phyloP scores from a whole-genome alignment of 2,888 invertebrate genomes.

The Eupithecia vulgata region DNA sequence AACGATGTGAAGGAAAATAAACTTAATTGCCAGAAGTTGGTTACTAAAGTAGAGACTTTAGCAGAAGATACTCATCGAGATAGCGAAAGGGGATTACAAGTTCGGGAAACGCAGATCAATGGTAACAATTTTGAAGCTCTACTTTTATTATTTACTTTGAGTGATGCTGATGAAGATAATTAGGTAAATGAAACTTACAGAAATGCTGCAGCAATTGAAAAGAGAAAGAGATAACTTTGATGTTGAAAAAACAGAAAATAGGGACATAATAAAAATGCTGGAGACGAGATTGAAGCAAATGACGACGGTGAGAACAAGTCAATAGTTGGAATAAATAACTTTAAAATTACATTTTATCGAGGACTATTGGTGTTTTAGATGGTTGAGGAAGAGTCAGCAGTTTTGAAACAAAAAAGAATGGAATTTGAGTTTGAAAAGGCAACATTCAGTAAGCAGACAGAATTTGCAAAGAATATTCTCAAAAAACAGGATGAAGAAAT shows the following conservation, averaged over 20 bases:
- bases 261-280: constrained; percentile 80
- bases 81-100: constrained; percentile 76
- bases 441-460: constrained; percentile 85
- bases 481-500: constrained; percentile 85
- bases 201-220: constrained; percentile 82
- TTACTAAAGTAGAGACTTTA: constrained; percentile 75
- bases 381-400: constrained; percentile 74
- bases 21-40: constrained; percentile 70
- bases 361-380: constrained; percentile 55
- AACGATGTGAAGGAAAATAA: constrained; percentile 78
- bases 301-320: constrained; percentile 69
- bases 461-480: constrained; percentile 82
- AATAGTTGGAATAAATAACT: neutral
- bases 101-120: constrained; percentile 83
- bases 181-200: constrained; percentile 55
- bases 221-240: constrained; percentile 83
- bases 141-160: neutral
- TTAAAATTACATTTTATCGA: neutral
- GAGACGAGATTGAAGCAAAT: constrained; percentile 85
- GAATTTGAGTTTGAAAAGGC: constrained; percentile 85
- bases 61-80: constrained; percentile 72
- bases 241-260: constrained; percentile 80
- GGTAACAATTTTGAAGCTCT: constrained; percentile 56
- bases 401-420: constrained; percentile 84
- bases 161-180: neutral